phyloP scores from a whole-genome alignment of 2,113 vertebrate genomes.

The Emydura subglobosa region DNA sequence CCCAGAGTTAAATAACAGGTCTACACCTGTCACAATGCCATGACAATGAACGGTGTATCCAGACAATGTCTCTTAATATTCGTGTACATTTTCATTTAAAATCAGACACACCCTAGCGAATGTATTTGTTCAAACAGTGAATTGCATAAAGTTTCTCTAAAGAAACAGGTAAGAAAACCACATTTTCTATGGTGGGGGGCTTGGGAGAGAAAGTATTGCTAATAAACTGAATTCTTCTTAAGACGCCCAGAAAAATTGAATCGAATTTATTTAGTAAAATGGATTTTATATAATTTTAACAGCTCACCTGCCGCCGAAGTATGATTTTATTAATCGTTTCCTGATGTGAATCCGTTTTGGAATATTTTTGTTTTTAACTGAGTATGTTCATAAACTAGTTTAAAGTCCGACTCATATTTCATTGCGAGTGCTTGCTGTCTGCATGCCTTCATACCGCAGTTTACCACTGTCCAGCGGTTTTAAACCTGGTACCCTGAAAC shows the following conservation, averaged over 20 bases:
- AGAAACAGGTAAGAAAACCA: neutral
- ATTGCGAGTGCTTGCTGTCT: neutral
- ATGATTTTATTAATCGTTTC: neutral
- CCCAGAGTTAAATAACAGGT: neutral
- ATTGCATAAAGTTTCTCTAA: neutral
- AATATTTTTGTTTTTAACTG: neutral
- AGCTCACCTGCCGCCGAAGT: neutral
- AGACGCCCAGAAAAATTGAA: neutral
- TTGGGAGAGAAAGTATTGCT: neutral
- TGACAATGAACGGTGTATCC: neutral
- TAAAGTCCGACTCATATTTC: rapidly evolving
- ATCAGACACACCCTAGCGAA: neutral
- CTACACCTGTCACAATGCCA: neutral
- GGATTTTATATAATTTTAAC: neutral
- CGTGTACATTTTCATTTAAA: neutral
- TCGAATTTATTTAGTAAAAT: neutral
- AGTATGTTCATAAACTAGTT: neutral
- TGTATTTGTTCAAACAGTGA: rapidly evolving
- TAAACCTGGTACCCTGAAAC: neutral
- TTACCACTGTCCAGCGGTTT: neutral
- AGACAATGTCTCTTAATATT: neutral
- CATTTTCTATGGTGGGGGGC: rapidly evolving
- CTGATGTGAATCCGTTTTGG: neutral
- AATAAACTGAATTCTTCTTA: rapidly evolving
- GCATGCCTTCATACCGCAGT: neutral